phyloP scores from a whole-genome alignment of 2,888 invertebrate genomes.

The Caenorhabditis uteleia region DNA sequence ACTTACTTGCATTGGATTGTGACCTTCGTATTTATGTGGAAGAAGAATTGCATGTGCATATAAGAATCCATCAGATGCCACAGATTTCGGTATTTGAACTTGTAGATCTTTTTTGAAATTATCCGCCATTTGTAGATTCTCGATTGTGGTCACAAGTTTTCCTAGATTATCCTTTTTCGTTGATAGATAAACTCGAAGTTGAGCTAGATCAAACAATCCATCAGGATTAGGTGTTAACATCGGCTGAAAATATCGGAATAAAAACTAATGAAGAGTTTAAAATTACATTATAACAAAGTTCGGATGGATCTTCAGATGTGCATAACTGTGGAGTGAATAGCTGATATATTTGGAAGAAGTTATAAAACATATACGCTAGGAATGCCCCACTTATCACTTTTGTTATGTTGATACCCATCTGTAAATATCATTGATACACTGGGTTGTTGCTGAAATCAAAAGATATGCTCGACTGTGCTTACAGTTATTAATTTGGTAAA shows the following conservation, averaged over 20 bases:
- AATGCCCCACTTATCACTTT: slow-evolving; percentile 70
- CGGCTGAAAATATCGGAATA: slow-evolving; percentile 46
- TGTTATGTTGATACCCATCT: slow-evolving; percentile 46
- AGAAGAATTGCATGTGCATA: slow-evolving; percentile 80
- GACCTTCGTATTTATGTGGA: slow-evolving; percentile 66
- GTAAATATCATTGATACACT: neutral
- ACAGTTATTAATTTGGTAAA: neutral
- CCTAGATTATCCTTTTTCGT: slow-evolving; percentile 31
- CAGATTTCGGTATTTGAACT: slow-evolving; percentile 72
- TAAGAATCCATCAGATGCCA: slow-evolving; percentile 80
- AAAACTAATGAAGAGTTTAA: neutral
- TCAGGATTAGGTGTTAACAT: slow-evolving; percentile 27
- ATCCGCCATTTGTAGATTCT: slow-evolving; percentile 38
- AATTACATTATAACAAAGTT: slow-evolving; percentile 8
- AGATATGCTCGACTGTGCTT: neutral
- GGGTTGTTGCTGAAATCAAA: neutral
- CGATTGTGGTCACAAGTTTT: slow-evolving; percentile 22
- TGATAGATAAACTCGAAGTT: slow-evolving; percentile 54
- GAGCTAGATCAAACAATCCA: slow-evolving; percentile 51
- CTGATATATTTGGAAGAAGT: slow-evolving; percentile 72
- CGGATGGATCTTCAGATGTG: slow-evolving; percentile 8
- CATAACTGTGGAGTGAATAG: slow-evolving; percentile 70
- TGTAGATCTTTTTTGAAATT: neutral
- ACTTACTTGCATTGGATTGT: slow-evolving; percentile 37
- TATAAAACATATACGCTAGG: slow-evolving; percentile 72